phyloP scores from a whole-genome alignment of 1,140 invertebrate genomes.

The Sinella curviseta region DNA sequence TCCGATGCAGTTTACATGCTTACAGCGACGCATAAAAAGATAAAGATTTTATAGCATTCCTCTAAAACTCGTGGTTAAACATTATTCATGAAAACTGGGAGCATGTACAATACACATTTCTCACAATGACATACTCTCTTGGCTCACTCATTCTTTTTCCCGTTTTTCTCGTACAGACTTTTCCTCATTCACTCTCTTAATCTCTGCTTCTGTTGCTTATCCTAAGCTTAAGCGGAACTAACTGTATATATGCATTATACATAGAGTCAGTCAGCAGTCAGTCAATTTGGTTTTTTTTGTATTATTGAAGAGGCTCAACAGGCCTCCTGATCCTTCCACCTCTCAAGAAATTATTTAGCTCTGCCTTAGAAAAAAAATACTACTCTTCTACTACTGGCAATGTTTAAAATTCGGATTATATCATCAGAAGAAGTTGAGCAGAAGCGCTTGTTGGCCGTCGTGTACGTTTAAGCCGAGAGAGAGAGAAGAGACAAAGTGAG shows the following conservation, averaged over 20 bases:
- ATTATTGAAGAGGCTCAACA: background rate
- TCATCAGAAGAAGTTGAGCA: no score
- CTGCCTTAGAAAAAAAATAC: no score
- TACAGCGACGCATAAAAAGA: slow-evolving; percentile 14
- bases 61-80: background rate
- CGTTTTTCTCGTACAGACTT: no score
- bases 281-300: background rate
- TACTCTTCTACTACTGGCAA: no score
- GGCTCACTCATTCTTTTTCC: background rate
- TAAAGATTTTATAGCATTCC: slow-evolving; percentile 6
- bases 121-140: background rate
- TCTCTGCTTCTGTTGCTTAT: no score
- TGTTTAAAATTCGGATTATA: no score
- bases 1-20: background rate
- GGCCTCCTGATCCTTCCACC: background rate
- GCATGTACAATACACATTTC: background rate
- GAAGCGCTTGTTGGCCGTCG: no score
- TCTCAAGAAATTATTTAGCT: no score
- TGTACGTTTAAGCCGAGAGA: background rate
- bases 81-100: background rate
- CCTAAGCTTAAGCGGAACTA: no score
- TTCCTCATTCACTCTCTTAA: no score
- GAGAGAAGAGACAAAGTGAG: background rate
- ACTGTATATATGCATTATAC: no score
- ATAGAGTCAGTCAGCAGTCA: slow-evolving; percentile 5